A percentile compares a stretch with the other conserved stretches of the same genome.
These are phyloP conservation scores for Neodontobutis hainanensis DNA, from an alignment of 2,113 vertebrate genomes.

Conservation along the genomic window DNA sequence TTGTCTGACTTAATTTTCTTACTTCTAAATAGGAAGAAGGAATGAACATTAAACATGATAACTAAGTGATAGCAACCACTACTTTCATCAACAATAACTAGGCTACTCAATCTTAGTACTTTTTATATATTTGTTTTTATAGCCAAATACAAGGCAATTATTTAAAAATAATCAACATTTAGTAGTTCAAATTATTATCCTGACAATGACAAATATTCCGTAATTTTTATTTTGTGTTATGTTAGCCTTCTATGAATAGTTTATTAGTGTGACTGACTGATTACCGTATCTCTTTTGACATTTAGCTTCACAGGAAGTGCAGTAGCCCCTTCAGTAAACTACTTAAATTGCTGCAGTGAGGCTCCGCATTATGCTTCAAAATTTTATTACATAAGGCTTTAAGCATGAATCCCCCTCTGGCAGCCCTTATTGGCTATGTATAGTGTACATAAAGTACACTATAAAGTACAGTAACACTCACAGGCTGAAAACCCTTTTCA, in stretches of 20 bases:
- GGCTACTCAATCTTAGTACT: neutral
- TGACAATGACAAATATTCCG: neutral
- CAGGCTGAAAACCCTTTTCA: neutral
- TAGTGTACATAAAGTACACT: neutral
- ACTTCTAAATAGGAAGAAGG: no score
- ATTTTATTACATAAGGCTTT: slow-evolving; percentile 49
- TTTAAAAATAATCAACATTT: neutral
- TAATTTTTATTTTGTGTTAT: neutral
- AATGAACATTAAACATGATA: no score
- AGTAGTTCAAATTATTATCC: neutral
- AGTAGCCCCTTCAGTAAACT: slow-evolving; percentile 33
- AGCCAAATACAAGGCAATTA: neutral
- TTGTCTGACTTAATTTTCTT: no score
- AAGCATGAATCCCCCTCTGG: slow-evolving; percentile 12
- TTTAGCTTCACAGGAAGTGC: neutral
- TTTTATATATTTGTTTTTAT: neutral
- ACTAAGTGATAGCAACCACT: no score
- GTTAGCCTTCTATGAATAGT: neutral
- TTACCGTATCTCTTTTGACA: neutral
- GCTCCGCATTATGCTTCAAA: slow-evolving; percentile 44
- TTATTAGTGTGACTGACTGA: neutral
- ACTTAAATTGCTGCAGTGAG: slow-evolving; percentile 46
- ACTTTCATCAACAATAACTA: no score
- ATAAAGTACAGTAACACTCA: neutral
- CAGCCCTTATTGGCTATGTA: neutral